Conservation (phyloP, 2,888 invertebrate species). For the Oconnorella tubifera region DNA sequence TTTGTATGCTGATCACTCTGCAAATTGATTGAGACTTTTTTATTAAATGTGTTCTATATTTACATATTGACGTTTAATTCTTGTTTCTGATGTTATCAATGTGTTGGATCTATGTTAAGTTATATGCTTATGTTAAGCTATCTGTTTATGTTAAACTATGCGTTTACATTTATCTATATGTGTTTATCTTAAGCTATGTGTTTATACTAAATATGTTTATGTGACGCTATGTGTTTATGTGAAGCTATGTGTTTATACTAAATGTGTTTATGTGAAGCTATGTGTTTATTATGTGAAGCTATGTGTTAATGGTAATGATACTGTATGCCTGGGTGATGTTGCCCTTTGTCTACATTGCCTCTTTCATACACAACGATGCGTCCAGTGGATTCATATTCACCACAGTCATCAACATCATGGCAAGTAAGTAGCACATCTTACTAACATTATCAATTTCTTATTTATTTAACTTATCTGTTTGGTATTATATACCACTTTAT, state of each 20-base stretch:
- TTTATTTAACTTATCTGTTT: too few species aligned
- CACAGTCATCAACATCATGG: conserved; percentile 66
- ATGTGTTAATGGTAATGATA: conserved; percentile 64
- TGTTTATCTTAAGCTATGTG: not conserved
- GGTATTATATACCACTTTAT: too few species aligned
- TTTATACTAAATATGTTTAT: not conserved
- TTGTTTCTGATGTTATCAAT: too few species aligned
- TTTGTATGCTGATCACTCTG: too few species aligned
- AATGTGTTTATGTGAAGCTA: not conserved
- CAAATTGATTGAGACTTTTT: too few species aligned
- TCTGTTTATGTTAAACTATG: not conserved
- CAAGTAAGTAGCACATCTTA: conserved; percentile 12
- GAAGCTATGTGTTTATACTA: not conserved
- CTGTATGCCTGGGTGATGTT: conserved; percentile 71
- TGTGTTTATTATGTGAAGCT: conserved; percentile 18
- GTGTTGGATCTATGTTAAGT: too few species aligned
- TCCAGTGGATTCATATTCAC: conserved; percentile 72
- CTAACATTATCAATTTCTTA: too few species aligned
- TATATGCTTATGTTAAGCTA: too few species aligned
- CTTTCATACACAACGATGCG: conserved; percentile 69
- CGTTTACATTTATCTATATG: not conserved
- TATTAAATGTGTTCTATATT: too few species aligned
- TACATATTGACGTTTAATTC: too few species aligned
- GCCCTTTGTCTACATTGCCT: conserved; percentile 69
- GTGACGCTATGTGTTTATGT: not conserved